Evolutionary conservation across 2,797 vertebrate genomes (phyloP), one percentile per base, ranked within the genome.

Genomic region (Australoheros facetus): DNA sequence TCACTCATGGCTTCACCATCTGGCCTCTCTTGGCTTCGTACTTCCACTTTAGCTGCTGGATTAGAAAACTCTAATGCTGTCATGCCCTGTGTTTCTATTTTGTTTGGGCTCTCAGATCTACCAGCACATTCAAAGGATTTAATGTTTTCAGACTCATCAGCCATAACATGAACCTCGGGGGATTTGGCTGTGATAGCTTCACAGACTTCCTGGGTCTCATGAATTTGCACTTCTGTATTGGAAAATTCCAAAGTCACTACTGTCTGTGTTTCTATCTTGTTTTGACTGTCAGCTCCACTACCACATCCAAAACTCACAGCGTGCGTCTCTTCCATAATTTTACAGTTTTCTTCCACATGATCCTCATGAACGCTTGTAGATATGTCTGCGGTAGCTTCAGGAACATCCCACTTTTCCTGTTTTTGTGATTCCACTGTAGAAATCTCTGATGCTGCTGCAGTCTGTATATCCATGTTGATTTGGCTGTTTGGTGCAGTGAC

Each of bases 361-460:
- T 77, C 60, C 48, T 77, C 39, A 10, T 74, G n/a, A n/a, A 56
- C 16, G 19, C 71, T 51, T 71, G 56, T 21, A 32, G 72, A 71
- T 34, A 51, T 26, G 9, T 74, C 75, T 55, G 71, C 14, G 3
- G 37, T 28, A 23, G 45, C 9, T 80, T 87, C 71, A 77, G 14
- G 37, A 42, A 77, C 64, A 13, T 79, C 86, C 26, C 30, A 58
- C 23, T 19, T 80, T 56, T 69, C 60, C 23, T 10, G 84, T 21
- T 26, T 80, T 77, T 81, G 75, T 34, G n/a, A 14, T 81, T 86
- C 85, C 37, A 55, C 56, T 62, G 64, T 51, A 30, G 37, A 81
- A 34, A 77, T 59, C 21, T 80, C 73, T 37, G 66, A 75, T 30
- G 64, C 26, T 69, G 64, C 64, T 32, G 45, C 64, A 51, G 71